Conservation (phyloP, 1,140 invertebrate species). For the Mycetomoellerius zeteki region DNA sequence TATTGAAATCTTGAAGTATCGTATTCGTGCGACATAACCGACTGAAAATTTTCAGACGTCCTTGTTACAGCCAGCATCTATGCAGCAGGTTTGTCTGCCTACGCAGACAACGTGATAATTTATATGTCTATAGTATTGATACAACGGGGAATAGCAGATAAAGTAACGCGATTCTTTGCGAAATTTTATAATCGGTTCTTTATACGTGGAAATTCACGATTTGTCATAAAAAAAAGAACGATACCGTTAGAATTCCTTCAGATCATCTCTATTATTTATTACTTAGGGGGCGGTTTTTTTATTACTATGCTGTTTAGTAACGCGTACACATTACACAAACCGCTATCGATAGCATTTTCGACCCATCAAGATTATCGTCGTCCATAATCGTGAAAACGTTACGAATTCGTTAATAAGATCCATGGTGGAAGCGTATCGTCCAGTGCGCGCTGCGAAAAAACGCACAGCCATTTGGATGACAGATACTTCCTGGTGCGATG, state of each 20-base stretch:
- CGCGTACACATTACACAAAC: slow-evolving; percentile 27
- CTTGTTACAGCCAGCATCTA: slow-evolving; percentile 5
- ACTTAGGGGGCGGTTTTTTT: neutral
- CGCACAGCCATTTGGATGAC: neutral
- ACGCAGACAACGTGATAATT: slow-evolving; percentile 23
- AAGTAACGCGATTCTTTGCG: neutral
- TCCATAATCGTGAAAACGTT: slow-evolving; percentile 39
- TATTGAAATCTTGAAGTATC: slow-evolving; percentile 32
- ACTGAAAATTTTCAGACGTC: slow-evolving; percentile 40
- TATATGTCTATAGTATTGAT: slow-evolving; percentile 21
- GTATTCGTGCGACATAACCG: slow-evolving; percentile 1
- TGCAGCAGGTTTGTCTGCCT: slow-evolving; percentile 28
- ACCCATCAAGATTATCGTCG: neutral
- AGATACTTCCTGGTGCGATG: slow-evolving; percentile 45
- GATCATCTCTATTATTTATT: slow-evolving; percentile 16
- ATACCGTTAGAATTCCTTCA: slow-evolving; percentile 26
- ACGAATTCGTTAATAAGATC: slow-evolving; percentile 52
- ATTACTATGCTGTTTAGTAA: neutral
- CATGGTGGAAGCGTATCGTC: neutral
- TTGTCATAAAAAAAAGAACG: neutral
- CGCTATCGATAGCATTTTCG: slow-evolving; percentile 24
- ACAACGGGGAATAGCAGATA: slow-evolving; percentile 9
- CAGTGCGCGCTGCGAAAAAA: neutral
- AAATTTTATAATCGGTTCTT: slow-evolving; percentile 29
- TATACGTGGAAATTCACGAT: slow-evolving; percentile 9